These are phyloP conservation scores for Oligia strigilis DNA, from an alignment of 2,888 invertebrate genomes.

Conservation along the genomic window DNA sequence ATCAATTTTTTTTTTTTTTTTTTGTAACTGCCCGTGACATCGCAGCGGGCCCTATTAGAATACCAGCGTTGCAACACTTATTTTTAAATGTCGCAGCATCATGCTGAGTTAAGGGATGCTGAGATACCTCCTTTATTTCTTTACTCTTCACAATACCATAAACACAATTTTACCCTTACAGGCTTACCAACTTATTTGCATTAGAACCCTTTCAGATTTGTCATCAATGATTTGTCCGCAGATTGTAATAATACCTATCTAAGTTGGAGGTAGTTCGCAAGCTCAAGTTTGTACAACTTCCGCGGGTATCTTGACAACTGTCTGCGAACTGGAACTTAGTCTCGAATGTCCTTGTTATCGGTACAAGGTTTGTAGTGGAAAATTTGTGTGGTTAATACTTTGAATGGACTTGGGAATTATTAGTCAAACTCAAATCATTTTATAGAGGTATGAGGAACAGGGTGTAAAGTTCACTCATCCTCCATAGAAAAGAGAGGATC, in stretches of 20 bases:
- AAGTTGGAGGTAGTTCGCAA: slow-evolving; percentile 31
- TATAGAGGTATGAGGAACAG: too few relatives aligned
- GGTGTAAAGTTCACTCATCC: too few relatives aligned
- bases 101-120: too few relatives aligned
- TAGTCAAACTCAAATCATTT: not conserved
- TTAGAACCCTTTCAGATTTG: slow-evolving; percentile 17
- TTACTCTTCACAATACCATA: not conserved
- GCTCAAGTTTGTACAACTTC: slow-evolving; percentile 44
- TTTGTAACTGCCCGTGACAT: too few relatives aligned
- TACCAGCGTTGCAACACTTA: too few relatives aligned
- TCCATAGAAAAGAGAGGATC: too few relatives aligned
- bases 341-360: slow-evolving; percentile 28
- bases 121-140: not conserved
- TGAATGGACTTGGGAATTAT: not conserved
- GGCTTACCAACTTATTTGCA: not conserved
- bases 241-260: slow-evolving; percentile 21
- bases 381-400: not conserved
- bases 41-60: too few relatives aligned
- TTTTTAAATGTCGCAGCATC: too few relatives aligned
- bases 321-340: slow-evolving; percentile 33
- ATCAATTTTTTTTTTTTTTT: too few relatives aligned
- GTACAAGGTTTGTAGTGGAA: not conserved
- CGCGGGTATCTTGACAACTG: slow-evolving; percentile 40
- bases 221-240: slow-evolving; percentile 33
- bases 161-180: not conserved